phyloP scores from a whole-genome alignment of 2,888 invertebrate genomes.

The Drosophila rellima region DNA sequence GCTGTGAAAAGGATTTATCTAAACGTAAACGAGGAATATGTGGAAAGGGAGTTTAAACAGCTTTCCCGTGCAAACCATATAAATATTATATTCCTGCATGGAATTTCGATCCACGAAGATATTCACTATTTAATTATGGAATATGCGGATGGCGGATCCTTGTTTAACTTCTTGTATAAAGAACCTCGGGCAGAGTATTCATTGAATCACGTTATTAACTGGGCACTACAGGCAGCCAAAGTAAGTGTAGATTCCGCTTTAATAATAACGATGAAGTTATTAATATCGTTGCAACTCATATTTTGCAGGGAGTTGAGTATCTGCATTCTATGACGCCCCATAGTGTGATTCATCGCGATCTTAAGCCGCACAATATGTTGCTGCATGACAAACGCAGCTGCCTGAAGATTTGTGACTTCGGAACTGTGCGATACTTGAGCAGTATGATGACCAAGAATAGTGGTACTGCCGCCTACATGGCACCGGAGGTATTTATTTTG shows the following conservation, averaged over 20 bases:
- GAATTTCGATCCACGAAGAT: not conserved
- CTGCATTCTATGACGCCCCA: constrained; percentile 33
- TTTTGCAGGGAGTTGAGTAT: constrained; percentile 47
- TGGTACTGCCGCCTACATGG: constrained; percentile 52
- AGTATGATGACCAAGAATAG: constrained; percentile 29
- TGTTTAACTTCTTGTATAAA: constrained; percentile 27
- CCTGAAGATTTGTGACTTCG: constrained; percentile 56
- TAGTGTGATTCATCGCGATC: constrained; percentile 57
- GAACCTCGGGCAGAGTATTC: constrained; percentile 13
- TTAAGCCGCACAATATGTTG: constrained; percentile 46
- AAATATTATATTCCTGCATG: constrained; percentile 56
- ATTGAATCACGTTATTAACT: constrained; percentile 38
- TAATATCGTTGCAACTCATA: not conserved
- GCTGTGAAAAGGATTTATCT: constrained; percentile 33
- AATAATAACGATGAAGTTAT: not conserved
- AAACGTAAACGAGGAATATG: not conserved
- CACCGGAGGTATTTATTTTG: constrained; percentile 60
- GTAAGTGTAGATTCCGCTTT: constrained; percentile 20
- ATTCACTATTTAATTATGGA: constrained; percentile 45
- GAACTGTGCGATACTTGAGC: constrained; percentile 19
- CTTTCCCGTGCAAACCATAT: constrained; percentile 36
- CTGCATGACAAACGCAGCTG: constrained; percentile 7
- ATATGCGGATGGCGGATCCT: constrained; percentile 52
- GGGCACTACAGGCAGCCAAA: constrained; percentile 47
- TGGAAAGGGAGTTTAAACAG: constrained; percentile 23